Conservation (phyloP, 2,113 vertebrate species). For the Ovis canadensis region DNA sequence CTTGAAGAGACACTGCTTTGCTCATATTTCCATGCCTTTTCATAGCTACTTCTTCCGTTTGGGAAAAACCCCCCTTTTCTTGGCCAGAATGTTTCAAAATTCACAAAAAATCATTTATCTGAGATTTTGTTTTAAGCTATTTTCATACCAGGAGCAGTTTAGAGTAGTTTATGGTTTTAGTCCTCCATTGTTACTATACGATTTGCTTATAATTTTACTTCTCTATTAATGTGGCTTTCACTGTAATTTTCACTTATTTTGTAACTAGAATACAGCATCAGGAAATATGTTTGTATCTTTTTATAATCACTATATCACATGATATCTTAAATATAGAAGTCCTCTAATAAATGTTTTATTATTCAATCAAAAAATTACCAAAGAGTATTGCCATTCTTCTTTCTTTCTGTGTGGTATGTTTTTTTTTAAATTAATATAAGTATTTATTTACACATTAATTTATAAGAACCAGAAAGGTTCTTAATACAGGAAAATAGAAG, state of each 20-base stretch:
- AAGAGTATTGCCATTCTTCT: not conserved
- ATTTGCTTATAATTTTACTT: not conserved
- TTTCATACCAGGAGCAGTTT: not conserved
- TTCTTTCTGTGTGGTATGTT: not conserved
- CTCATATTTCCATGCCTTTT: not conserved
- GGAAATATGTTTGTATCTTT: not conserved
- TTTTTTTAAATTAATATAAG: not conserved
- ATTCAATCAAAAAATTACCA: not conserved
- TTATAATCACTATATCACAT: not conserved
- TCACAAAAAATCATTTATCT: not conserved
- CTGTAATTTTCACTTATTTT: not conserved
- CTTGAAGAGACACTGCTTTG: not conserved
- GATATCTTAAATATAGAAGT: not conserved
- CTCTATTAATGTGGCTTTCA: not conserved
- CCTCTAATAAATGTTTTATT: not conserved
- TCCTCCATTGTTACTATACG: not conserved
- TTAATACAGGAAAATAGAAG: not conserved
- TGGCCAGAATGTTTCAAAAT: not conserved
- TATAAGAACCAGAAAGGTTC: not conserved
- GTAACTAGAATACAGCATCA: not conserved
- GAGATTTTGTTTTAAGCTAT: not conserved
- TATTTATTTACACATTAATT: not conserved
- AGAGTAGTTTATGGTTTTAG: not conserved
- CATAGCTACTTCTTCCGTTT: not conserved
- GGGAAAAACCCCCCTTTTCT: not conserved